A percentile compares a stretch with the other conserved stretches of the same genome.
phyloP scores from a whole-genome alignment of 2,888 invertebrate species.

The Drepana falcataria region DNA sequence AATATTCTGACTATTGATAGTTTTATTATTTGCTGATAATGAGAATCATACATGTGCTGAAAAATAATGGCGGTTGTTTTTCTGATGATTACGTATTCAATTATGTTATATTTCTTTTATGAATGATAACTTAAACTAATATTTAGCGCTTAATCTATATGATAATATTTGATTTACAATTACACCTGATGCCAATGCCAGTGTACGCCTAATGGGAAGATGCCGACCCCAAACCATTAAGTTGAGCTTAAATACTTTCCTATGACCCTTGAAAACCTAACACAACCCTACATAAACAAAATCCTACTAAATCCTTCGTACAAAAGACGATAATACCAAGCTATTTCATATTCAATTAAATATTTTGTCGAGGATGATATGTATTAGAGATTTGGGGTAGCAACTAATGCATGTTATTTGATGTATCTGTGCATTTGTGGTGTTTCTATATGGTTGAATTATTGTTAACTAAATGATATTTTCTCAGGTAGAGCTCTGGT shows the following conservation, averaged over 20 bases:
- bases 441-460: too few species aligned
- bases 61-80: too few species aligned
- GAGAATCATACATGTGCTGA: too few species aligned
- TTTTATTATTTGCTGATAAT: too few species aligned
- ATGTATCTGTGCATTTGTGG: too few species aligned
- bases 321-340: conserved; percentile 74
- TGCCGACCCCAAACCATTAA: conserved; percentile 56
- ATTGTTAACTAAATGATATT: too few species aligned
- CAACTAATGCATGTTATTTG: conserved; percentile 24
- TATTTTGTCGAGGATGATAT: conserved; percentile 77
- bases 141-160: neutral
- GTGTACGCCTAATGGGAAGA: conserved; percentile 28
- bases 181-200: conserved; percentile 47
- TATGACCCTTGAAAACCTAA: conserved; percentile 64
- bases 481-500: too few species aligned
- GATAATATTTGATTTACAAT: conserved; percentile 27
- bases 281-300: conserved; percentile 48
- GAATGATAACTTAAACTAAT: too few species aligned
- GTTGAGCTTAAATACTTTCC: conserved; percentile 59
- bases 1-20: too few species aligned
- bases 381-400: conserved; percentile 62
- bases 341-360: conserved; percentile 86
- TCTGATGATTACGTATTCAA: too few species aligned
- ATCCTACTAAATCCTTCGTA: conserved; percentile 64
- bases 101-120: too few species aligned